These are phyloP conservation scores for Oplegnathus fasciatus DNA, from an alignment of 2,113 vertebrate species.

Conservation along the genomic window DNA sequence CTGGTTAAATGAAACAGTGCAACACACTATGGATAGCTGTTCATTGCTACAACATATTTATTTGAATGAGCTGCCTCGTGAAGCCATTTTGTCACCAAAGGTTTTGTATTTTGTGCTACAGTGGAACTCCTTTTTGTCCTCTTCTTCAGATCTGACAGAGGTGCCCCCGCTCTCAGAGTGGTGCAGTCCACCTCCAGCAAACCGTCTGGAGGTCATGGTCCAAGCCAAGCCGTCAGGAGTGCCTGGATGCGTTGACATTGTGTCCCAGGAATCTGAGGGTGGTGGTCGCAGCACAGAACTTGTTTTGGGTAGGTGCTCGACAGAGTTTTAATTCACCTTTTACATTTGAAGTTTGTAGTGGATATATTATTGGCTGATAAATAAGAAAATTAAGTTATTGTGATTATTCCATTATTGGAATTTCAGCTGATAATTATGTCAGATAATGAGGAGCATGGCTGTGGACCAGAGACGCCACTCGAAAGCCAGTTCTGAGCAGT, in stretches of 20 bases:
- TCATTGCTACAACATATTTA: not conserved
- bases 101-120: not conserved
- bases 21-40: not conserved
- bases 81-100: not conserved
- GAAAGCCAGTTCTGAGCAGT: too few species aligned
- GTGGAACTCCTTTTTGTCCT: not conserved
- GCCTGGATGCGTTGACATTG: slow-evolving; percentile 90
- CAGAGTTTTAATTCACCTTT: not conserved
- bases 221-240: slow-evolving; percentile 91
- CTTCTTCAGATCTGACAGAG: slow-evolving; percentile 4
- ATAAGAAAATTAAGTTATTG: not conserved
- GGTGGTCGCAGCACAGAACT: slow-evolving; percentile 85
- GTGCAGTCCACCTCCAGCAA: slow-evolving; percentile 69
- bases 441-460: too few species aligned
- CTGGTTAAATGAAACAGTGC: not conserved
- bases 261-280: slow-evolving; percentile 90
- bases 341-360: not conserved
- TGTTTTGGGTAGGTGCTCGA: slow-evolving; percentile 1
- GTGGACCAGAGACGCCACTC: too few species aligned
- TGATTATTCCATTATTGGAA: not conserved
- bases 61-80: not conserved
- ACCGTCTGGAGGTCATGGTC: slow-evolving; percentile 87
- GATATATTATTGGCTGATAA: not conserved
- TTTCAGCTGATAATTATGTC: too few species aligned
- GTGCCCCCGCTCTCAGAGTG: not conserved